phyloP scores from a whole-genome alignment of 2,797 vertebrate species.

The Neomorphus geoffroyi region DNA sequence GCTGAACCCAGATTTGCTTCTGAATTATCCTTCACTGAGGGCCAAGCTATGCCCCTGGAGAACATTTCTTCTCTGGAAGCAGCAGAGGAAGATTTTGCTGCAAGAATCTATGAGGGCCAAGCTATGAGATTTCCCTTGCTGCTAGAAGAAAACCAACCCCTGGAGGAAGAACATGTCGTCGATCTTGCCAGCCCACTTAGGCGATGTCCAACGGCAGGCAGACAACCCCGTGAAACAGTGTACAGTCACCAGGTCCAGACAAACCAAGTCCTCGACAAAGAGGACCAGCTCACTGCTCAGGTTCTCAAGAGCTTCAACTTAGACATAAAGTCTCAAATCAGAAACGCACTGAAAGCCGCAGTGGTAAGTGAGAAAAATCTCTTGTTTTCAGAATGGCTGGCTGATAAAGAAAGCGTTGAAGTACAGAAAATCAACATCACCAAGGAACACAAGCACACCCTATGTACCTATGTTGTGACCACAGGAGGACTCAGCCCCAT shows the following conservation, averaged over 20 bases:
- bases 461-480: slow-evolving; percentile 87
- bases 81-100: slow-evolving; percentile 83
- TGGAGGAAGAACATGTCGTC: slow-evolving; percentile 78
- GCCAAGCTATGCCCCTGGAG: slow-evolving; percentile 80
- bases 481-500: slow-evolving; percentile 73
- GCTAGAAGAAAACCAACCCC: slow-evolving; percentile 83
- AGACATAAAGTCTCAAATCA: slow-evolving; percentile 83
- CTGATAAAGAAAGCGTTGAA: slow-evolving; percentile 78
- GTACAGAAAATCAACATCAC: slow-evolving; percentile 82
- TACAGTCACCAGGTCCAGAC: slow-evolving; percentile 76
- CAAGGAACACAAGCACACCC: slow-evolving; percentile 77
- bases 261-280: slow-evolving; percentile 79
- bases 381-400: slow-evolving; percentile 84
- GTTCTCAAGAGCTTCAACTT: slow-evolving; percentile 76
- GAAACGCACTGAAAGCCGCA: slow-evolving; percentile 82
- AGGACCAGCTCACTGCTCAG: slow-evolving; percentile 79
- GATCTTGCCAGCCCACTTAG: slow-evolving; percentile 70
- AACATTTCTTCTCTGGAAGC: slow-evolving; percentile 76
- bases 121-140: slow-evolving; percentile 84
- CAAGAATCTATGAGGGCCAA: slow-evolving; percentile 85
- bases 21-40: slow-evolving; percentile 77
- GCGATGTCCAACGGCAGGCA: slow-evolving; percentile 56
- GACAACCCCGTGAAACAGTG: slow-evolving; percentile 72
- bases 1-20: slow-evolving; percentile 78
- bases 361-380: slow-evolving; percentile 82